Evolutionary conservation across 1,140 invertebrate species (phyloP).

Genomic region (Rhopalosiphum maidis): DNA sequence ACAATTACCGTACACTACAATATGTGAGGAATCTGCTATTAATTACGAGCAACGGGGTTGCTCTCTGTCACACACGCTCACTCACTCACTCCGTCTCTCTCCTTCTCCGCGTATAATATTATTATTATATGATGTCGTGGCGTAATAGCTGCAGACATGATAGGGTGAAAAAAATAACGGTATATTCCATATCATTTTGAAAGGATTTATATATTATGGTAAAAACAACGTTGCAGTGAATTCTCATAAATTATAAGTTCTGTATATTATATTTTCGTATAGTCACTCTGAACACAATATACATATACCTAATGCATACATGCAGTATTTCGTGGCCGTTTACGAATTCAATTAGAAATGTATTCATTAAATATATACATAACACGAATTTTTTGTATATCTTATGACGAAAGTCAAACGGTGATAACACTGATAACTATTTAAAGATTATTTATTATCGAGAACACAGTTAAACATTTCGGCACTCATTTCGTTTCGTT

Average conservation of each 20-base stretch:
- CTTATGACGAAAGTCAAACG: no score
- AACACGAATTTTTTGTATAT: no score
- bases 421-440: no score
- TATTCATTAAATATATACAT: no score
- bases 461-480: no score
- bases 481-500: no score
- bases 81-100: not conserved
- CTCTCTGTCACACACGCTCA: not conserved
- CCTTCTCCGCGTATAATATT: not conserved
- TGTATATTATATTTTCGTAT: not conserved
- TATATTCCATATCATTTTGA: not conserved
- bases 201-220: not conserved
- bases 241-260: not conserved
- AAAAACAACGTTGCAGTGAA: not conserved
- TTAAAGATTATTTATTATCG: no score
- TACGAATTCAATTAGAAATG: no score
- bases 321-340: no score
- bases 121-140: not conserved
- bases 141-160: not conserved
- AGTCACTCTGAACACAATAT: not conserved
- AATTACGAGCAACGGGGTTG: conserved; percentile 18
- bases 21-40: conserved; percentile 42
- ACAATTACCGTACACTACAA: conserved; percentile 39
- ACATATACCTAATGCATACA: no score
- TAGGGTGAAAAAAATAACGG: not conserved